These are phyloP conservation scores for Pithys albifrons DNA, from an alignment of 2,113 vertebrate genomes.

Conservation along the genomic window DNA sequence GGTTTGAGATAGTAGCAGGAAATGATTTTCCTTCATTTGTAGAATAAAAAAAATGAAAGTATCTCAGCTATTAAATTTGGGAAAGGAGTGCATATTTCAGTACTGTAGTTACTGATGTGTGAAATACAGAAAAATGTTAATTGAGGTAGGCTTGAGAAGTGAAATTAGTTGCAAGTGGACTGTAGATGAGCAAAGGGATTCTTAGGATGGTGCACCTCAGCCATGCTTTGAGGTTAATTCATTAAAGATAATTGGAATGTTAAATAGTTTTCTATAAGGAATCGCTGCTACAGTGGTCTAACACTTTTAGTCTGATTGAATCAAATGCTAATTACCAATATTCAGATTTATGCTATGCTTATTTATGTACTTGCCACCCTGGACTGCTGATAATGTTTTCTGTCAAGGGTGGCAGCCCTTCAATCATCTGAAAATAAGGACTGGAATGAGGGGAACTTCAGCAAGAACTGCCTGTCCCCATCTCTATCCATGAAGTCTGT, in stretches of 20 bases:
- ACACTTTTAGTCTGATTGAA: constrained; percentile 14
- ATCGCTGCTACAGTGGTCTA: neutral
- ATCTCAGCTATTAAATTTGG: constrained; percentile 39
- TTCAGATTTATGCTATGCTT: constrained; percentile 43
- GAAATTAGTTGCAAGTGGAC: constrained; percentile 54
- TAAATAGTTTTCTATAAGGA: constrained; percentile 36
- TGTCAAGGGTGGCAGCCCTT: neutral
- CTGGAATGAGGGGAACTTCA: neutral
- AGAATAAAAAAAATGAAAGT: constrained; percentile 33
- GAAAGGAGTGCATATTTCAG: constrained; percentile 26
- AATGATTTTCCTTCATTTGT: constrained; percentile 61
- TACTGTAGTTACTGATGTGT: constrained; percentile 32
- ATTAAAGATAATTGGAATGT: constrained; percentile 53
- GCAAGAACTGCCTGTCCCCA: neutral
- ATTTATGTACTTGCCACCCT: constrained; percentile 26
- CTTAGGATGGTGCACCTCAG: constrained; percentile 2
- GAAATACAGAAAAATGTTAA: constrained; percentile 67
- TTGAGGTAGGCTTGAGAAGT: constrained; percentile 9
- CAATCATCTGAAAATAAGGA: neutral
- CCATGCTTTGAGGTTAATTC: constrained; percentile 34
- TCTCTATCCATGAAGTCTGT: neutral
- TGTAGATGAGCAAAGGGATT: constrained; percentile 59
- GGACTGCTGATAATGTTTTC: neutral
- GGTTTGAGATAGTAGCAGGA: constrained; percentile 47
- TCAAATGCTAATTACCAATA: constrained; percentile 50